Conservation (phyloP, 2,888 invertebrate species). For the Phaedon cochleariae region DNA sequence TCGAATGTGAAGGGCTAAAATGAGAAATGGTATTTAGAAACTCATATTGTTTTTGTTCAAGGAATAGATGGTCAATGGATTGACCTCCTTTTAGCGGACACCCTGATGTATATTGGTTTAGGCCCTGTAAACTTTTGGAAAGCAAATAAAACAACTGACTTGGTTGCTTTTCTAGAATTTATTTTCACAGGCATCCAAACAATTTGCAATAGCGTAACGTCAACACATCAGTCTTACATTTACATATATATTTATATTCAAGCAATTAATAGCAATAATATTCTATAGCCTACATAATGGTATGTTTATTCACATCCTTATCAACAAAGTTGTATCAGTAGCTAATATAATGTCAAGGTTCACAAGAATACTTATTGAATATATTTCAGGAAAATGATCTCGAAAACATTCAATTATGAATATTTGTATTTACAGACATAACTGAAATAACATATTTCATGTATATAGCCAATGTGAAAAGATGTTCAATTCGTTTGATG, state of each 20-base stretch:
- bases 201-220: conserved; percentile 58
- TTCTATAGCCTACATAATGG: conserved; percentile 24
- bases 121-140: no score
- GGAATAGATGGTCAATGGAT: no score
- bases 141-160: conserved; percentile 12
- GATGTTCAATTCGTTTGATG: conserved; percentile 17
- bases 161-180: conserved; percentile 57
- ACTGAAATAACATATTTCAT: conserved; percentile 19
- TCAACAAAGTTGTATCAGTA: conserved; percentile 9
- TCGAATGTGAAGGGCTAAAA: no score
- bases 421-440: conserved; percentile 2
- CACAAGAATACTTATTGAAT: conserved; percentile 10
- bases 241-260: conserved; percentile 50
- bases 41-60: no score
- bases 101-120: no score
- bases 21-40: no score
- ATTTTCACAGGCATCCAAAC: conserved; percentile 60
- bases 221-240: conserved; percentile 61
- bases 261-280: conserved; percentile 49
- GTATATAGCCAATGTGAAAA: conserved; percentile 27
- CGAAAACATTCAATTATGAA: conserved; percentile 12
- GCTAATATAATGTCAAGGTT: conserved; percentile 32
- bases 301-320: conserved; percentile 19
- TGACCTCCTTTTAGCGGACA: no score
- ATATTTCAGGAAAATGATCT: conserved; percentile 15